A percentile compares a stretch with the other conserved stretches of the same genome.
Conservation (phyloP, 2,113 vertebrate species). For the Cyanoderma ruficeps region DNA sequence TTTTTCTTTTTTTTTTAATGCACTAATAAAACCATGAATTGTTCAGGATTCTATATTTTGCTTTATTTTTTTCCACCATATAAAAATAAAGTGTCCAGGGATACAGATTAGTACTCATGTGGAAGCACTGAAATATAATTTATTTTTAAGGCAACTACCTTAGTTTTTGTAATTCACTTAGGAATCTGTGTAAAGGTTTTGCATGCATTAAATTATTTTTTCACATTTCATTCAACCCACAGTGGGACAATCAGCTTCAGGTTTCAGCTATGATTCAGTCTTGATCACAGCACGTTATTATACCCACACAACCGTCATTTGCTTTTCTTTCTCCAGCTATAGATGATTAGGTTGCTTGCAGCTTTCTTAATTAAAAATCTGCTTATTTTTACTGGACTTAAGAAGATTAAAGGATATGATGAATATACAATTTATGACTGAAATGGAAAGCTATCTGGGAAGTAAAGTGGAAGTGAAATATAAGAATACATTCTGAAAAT, state of each 20-base stretch:
- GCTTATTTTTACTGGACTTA: conserved; percentile 59
- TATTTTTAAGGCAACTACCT: conserved; percentile 56
- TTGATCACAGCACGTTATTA: conserved; percentile 60
- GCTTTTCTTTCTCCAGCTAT: conserved; percentile 57
- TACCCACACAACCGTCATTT: not conserved
- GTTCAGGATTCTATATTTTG: not conserved
- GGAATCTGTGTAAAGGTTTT: conserved; percentile 37
- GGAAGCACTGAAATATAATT: conserved; percentile 56
- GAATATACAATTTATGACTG: conserved; percentile 5
- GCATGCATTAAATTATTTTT: conserved; percentile 59
- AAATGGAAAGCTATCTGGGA: not conserved
- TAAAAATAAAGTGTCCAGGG: not conserved
- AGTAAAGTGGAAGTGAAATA: not conserved
- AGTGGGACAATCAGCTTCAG: conserved; percentile 48
- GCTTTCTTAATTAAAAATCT: conserved; percentile 67
- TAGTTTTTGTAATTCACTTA: conserved; percentile 31
- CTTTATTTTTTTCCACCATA: not conserved
- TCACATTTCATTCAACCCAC: conserved; percentile 57
- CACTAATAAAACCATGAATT: not conserved
- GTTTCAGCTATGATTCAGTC: conserved; percentile 53
- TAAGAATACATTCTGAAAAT: not conserved
- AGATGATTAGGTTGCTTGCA: conserved; percentile 55
- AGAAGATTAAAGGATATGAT: conserved; percentile 46
- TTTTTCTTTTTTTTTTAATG: not conserved
- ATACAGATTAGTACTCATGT: not conserved